Conservation (phyloP, 1,140 invertebrate species). For the Reticulitermes speratus region DNA sequence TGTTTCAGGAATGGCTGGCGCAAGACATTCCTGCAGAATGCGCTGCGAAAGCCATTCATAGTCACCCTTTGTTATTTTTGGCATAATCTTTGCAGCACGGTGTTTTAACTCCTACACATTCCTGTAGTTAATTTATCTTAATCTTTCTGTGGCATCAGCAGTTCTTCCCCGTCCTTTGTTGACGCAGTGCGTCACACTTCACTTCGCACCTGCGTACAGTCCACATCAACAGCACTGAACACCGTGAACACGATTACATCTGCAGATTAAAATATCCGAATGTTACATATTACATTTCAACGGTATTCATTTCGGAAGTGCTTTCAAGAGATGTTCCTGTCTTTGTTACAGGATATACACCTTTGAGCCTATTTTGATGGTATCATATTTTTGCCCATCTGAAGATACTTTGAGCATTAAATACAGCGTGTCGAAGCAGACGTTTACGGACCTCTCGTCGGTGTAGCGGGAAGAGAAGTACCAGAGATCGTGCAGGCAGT, state of each 20-base stretch:
- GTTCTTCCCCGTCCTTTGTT: not conserved
- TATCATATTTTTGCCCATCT: too few species aligned
- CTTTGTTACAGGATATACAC: too few species aligned
- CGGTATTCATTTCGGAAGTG: not conserved
- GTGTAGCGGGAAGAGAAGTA: too few species aligned
- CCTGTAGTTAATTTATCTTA: not conserved
- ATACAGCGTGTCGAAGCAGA: too few species aligned
- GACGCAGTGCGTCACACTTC: not conserved
- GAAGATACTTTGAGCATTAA: too few species aligned
- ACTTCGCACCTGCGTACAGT: not conserved
- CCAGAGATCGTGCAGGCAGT: too few species aligned
- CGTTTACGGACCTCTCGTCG: too few species aligned
- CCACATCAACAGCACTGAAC: not conserved
- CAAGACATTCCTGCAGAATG: not conserved
- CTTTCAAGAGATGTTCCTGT: too few species aligned
- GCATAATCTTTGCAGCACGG: not conserved
- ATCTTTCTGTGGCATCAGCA: conserved; percentile 2
- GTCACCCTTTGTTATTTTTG: not conserved
- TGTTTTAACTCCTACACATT: conserved; percentile 6
- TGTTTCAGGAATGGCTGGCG: not conserved
- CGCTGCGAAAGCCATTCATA: not conserved
- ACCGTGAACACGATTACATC: not conserved
- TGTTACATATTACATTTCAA: not conserved
- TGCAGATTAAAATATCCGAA: not conserved
- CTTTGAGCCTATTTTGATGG: too few species aligned